Evolutionary conservation across 2,888 invertebrate genomes (phyloP), one percentile per base, ranked within the genome.

Genomic region (Agrochola lota): DNA sequence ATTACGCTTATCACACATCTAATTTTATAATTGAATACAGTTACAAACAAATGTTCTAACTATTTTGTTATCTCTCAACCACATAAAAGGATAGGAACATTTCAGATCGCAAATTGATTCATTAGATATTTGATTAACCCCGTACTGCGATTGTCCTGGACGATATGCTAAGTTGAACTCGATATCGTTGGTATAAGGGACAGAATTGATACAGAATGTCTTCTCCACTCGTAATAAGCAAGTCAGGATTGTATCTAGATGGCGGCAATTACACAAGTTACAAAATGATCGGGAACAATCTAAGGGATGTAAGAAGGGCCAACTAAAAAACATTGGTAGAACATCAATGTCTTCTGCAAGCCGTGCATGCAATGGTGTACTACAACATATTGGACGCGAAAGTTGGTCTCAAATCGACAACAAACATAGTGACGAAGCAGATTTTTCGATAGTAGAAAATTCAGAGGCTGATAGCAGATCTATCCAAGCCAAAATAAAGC

Each of bases 91-190:
- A 87, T 85, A 87, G 85, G 64, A 76, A 83, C 77, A 80, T 30
- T 76, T 82, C 75, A 89, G 91, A 91, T 83, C 90, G 90, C 91
- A 91, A 94, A 95, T 94, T 94, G 94, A 95, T 95, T 95, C 95
- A 95, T 95, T 95, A 94, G 91, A 94, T 95, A 92, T 93, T 94
- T 94, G 95, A 95, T 95, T 94, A 95, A 93, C 91, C 90, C 89
- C 87, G 87, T 87, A 83, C 87, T 83, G 72, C 80, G 95, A 95
- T 95, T 93, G 93, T 91, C 91, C 85, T 88, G 85, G 81, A 86
- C 85, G 95, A 95, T 96, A 96, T 95, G 95, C 95, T 93, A 95
- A 95, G 86, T 88, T 83, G 83, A 90, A 89, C 91, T 90, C 91
- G 93, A 93, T 95, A 94, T 91, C 92, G 90, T 85, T 77, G 78